Evolutionary conservation across 2,113 vertebrate genomes (phyloP).

Genomic region (Hemicordylus capensis): DNA sequence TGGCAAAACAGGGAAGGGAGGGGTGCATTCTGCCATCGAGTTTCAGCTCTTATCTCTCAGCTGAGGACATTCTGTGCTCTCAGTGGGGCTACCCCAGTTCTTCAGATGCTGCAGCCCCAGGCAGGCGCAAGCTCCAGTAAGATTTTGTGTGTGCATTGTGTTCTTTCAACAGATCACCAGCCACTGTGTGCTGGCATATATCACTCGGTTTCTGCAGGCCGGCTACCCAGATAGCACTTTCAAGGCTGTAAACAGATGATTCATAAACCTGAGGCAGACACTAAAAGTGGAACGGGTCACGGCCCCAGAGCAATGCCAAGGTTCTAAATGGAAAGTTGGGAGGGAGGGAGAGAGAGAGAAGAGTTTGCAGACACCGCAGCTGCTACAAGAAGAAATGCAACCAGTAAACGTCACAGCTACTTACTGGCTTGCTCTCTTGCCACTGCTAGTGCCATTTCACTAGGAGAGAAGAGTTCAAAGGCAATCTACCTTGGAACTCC

Average conservation of each 20-base stretch:
- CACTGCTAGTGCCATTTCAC: background rate
- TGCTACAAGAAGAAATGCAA: background rate
- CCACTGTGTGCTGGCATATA: background rate
- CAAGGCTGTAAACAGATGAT: conserved; percentile 54
- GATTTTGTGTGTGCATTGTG: background rate
- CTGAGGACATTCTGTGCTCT: background rate
- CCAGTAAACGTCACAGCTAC: background rate
- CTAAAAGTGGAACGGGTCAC: conserved; percentile 38
- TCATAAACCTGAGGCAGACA: conserved; percentile 51
- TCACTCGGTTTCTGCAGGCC: background rate
- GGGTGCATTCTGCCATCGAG: too few relatives aligned
- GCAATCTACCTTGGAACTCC: too few relatives aligned
- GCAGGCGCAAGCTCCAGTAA: background rate
- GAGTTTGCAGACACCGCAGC: conserved; percentile 40
- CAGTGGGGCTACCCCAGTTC: background rate
- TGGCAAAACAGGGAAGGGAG: too few relatives aligned
- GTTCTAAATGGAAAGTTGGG: conserved; percentile 48
- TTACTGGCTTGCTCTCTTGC: too few relatives aligned
- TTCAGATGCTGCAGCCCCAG: too few relatives aligned
- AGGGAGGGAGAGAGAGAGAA: conserved; percentile 18
- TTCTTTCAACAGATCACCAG: background rate
- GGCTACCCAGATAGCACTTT: conserved; percentile 43
- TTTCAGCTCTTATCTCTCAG: too few relatives aligned
- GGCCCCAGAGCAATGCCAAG: conserved; percentile 34
- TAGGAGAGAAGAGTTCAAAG: too few relatives aligned